Evolutionary conservation across 2,113 vertebrate genomes (phyloP), one percentile per base, ranked within the genome.

Genomic region (Ptyas mucosa): DNA sequence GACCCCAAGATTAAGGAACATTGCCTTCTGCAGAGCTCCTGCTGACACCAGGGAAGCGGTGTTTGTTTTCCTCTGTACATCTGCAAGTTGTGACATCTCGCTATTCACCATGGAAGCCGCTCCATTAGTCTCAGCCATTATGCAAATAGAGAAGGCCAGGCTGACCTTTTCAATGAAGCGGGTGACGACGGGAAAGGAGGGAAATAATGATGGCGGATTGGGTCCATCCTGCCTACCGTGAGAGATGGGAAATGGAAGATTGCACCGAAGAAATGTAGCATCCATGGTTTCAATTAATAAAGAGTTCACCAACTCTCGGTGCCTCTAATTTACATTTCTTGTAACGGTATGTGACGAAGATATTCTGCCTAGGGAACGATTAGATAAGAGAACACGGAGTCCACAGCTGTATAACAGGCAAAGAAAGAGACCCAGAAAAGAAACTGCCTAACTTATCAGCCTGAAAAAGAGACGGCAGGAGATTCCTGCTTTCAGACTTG

Each of bases 121-220:
- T 93, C 94, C 93, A 93, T 93, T 94, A 94, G 92, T 94, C 11
- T 5, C 0, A 24, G 85, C 69, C 81, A 0, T 6, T 90, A 29
- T 88, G 52, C 90, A 93, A 91, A 93, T 14, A 29, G 1, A 57
- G 93, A 95, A 92, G 61, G 87, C 89, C 93, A 94, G 69, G 8
- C 88, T 96, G 95, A 93, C 93, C 95, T 58, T 96, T 94, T 95
- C 91, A 4, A 75, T 81, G 51, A 87, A 96, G 94, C 88, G 0
- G 3, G 57, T 8, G 9, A 46, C 55, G 21, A 86, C 46, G 51
- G 90, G 26, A 64, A 18, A 26, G 49, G 11, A 53, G 34, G 8
- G 15, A 10, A 5, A 5, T 4, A 3, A n/a, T 5, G 24, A 10
- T 21, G 53, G 53, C 1, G 4, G 88, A 26, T 85, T 18, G 2